A percentile compares a stretch with the other conserved stretches of the same genome.
These are phyloP conservation scores for Macroramphosus scolopax DNA, from an alignment of 2,797 vertebrate genomes.

Conservation along the genomic window DNA sequence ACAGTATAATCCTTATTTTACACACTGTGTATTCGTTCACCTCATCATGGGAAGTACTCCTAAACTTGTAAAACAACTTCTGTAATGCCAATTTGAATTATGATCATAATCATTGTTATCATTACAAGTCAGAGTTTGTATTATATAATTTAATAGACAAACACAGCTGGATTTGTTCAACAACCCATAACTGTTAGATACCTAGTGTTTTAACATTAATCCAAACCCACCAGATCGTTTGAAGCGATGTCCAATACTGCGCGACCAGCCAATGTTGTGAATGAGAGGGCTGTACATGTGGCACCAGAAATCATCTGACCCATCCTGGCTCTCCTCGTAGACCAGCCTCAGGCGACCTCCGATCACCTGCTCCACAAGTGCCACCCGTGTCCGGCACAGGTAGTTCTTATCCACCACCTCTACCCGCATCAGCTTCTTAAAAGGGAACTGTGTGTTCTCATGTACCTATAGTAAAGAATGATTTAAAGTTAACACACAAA, in stretches of 20 bases:
- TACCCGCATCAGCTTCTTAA: constrained; percentile 97
- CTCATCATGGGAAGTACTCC: too few relatives aligned
- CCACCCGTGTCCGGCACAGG: constrained; percentile 94
- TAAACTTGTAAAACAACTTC: too few relatives aligned
- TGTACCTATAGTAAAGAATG: too few relatives aligned
- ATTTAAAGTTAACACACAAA: too few relatives aligned
- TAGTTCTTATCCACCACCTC: constrained; percentile 99
- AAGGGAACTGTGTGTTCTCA: constrained; percentile 94
- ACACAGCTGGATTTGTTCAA: too few relatives aligned
- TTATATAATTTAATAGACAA: too few relatives aligned
- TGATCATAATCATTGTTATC: too few relatives aligned
- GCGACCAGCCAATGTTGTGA: constrained; percentile 95
- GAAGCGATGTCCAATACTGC: constrained; percentile 97
- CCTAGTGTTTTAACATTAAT: too few relatives aligned
- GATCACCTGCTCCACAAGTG: constrained; percentile 92
- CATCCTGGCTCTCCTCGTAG: constrained; percentile 95
- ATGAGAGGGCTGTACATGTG: constrained; percentile 98
- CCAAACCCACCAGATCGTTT: constrained; percentile 90
- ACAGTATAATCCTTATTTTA: too few relatives aligned
- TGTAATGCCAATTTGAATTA: too few relatives aligned
- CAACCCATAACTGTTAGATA: neutral
- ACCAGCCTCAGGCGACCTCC: constrained; percentile 92
- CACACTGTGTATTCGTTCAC: too few relatives aligned
- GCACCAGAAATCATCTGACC: constrained; percentile 98
- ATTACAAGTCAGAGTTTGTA: too few relatives aligned